phyloP scores from a whole-genome alignment of 2,888 invertebrate genomes.

The Sarcophaga caerulescens region DNA sequence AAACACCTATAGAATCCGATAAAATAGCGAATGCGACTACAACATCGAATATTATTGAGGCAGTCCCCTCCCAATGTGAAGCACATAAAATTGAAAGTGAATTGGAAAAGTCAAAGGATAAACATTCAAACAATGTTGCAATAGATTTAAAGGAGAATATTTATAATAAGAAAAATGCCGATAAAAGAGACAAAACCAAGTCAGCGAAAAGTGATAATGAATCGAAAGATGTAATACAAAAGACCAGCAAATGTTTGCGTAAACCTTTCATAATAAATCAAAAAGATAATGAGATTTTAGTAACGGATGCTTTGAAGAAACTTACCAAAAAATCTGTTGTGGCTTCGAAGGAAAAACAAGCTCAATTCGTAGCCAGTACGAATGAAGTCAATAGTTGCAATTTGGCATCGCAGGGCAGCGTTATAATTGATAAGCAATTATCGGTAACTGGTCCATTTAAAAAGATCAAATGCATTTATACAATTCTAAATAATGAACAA shows the following conservation, averaged over 20 bases:
- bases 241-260: not conserved
- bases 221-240: not conserved
- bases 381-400: conserved; percentile 40
- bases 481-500: conserved; percentile 82
- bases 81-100: conserved; percentile 35
- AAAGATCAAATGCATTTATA: conserved; percentile 54
- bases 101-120: conserved; percentile 26
- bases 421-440: conserved; percentile 55
- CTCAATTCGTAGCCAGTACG: conserved; percentile 15
- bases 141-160: not conserved
- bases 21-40: conserved; percentile 2
- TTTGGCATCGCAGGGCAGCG: conserved; percentile 43
- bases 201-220: not conserved
- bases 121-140: not conserved
- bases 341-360: conserved; percentile 37
- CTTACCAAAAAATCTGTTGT: conserved; percentile 38
- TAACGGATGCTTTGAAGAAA: conserved; percentile 46
- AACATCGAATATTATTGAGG: conserved; percentile 49
- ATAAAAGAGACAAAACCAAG: conserved; percentile 32
- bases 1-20: conserved; percentile 29
- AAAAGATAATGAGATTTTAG: conserved; percentile 44
- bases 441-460: conserved; percentile 37
- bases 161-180: not conserved
- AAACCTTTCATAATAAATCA: conserved; percentile 3
- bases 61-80: conserved; percentile 34